A percentile compares a stretch with the other conserved stretches of the same genome.
Evolutionary conservation across 2,888 invertebrate genomes (phyloP).

Genomic region (Druceiella hillmani): DNA sequence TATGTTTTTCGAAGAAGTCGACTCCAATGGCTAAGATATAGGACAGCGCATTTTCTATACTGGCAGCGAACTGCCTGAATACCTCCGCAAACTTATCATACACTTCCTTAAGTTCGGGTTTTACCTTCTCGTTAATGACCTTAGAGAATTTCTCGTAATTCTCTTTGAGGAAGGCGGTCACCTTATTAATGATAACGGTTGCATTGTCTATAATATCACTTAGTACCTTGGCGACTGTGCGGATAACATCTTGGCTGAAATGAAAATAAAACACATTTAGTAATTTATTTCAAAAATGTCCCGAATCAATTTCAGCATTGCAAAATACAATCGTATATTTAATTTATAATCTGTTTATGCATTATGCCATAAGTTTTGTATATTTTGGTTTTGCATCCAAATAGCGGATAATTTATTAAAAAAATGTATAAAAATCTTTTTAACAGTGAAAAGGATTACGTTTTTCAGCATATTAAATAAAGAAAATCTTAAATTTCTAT

Average conservation of each 20-base stretch:
- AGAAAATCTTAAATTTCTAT: too few species aligned
- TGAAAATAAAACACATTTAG: slow-evolving; percentile 1
- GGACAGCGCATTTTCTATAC: slow-evolving; percentile 42
- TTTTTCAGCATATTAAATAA: too few species aligned
- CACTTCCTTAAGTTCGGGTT: slow-evolving; percentile 36
- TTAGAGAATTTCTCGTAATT: slow-evolving; percentile 32
- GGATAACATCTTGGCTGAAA: slow-evolving; percentile 32
- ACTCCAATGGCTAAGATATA: slow-evolving; percentile 48
- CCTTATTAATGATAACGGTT: slow-evolving; percentile 34
- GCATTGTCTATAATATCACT: slow-evolving; percentile 32
- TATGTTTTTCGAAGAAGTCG: slow-evolving; percentile 58
- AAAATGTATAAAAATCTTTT: too few species aligned
- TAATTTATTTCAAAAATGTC: slow-evolving; percentile 1
- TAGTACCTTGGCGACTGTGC: slow-evolving; percentile 34
- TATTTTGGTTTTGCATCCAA: too few species aligned
- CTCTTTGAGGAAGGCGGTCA: slow-evolving; percentile 27
- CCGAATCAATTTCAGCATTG: too few species aligned
- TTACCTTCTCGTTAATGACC: slow-evolving; percentile 38
- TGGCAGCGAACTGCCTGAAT: slow-evolving; percentile 37
- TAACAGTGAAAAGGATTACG: too few species aligned
- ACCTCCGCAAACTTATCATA: slow-evolving; percentile 35
- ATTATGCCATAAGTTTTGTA: too few species aligned
- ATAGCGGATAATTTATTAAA: too few species aligned
- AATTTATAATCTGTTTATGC: too few species aligned
- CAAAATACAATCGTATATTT: too few species aligned